Evolutionary conservation across 1,140 invertebrate genomes (phyloP), one percentile per base, ranked within the genome.

Genomic region (Cepaea nemoralis): DNA sequence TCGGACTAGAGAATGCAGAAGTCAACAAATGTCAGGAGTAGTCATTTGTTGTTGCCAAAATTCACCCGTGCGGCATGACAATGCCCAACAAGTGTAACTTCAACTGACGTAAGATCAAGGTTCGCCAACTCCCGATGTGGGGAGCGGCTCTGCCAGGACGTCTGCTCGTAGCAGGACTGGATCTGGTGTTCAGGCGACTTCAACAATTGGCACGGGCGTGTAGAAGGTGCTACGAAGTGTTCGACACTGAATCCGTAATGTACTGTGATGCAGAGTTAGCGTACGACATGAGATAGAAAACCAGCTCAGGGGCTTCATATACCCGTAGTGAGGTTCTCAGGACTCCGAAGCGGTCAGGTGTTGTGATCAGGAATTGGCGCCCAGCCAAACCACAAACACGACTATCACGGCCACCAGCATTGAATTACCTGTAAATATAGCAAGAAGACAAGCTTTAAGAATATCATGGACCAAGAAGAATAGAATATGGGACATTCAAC

Each of bases 241-340:
- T 94, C n/a, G 95, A 95, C 94, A 95, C n/a, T 95, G 89, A 95
- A 95, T 37, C 94, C 95, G 87, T 95, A 95, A 24, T 95, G 93
- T 74, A 95, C 93, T 10, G 95, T 95, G 82, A 95, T 93, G 86
- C 94, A 95, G 94, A 93, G 92, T 89, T 90, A 74, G 78, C 50
- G 80, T 90, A 89, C 16, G 86, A 82, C 63, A 89, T 95, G 83
- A 94, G 93, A 82, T 94, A 93, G 86, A 95, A 94, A 31, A 92
- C 89, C 1, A 93, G 94, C 93, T 92, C 86, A 94, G 91, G 82
- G 94, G 93, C 84, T 94, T 95, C 31, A 93, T 88, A 37, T 88
- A 85, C 1, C 93, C 93, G 37, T 87, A 88, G 79, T 94, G 85
- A 40, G 86, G 86, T 2, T 93, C 91, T 2, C 95, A 83, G 37